Evolutionary conservation across 2,113 vertebrate genomes (phyloP).

Genomic region (Lethenteron reissneri): DNA sequence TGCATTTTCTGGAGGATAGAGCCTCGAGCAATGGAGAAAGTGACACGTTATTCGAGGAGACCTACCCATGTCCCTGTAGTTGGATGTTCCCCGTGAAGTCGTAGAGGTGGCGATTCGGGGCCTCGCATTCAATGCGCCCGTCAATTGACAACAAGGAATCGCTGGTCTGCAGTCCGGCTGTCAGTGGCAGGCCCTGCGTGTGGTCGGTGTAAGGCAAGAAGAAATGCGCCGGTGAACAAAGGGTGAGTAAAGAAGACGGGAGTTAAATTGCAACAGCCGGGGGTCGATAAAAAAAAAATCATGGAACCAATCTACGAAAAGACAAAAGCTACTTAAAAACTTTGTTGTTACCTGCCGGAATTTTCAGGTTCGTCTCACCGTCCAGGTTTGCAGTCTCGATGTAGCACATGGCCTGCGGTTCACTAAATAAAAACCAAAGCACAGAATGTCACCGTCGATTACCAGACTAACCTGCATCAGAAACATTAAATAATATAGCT

Average conservation of each 20-base stretch:
- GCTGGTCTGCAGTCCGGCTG: conserved; percentile 62
- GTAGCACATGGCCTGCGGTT: conserved; percentile 97
- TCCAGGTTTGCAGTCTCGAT: conserved; percentile 97
- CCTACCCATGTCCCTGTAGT: conserved; percentile 58
- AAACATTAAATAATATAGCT: too few relatives aligned
- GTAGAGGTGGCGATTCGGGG: conserved; percentile 82
- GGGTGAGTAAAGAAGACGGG: background rate
- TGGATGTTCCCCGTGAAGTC: conserved; percentile 93
- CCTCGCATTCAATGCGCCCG: conserved; percentile 82
- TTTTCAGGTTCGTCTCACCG: conserved; percentile 96
- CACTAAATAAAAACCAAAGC: conserved; percentile 31
- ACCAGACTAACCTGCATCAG: too few relatives aligned
- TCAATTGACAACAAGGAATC: conserved; percentile 60
- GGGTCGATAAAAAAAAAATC: background rate
- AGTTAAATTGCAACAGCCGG: background rate
- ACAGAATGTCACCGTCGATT: conserved; percentile 3
- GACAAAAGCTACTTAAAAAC: background rate
- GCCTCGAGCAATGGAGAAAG: too few relatives aligned
- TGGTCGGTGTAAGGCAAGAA: background rate
- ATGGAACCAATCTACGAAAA: background rate
- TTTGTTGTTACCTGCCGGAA: conserved; percentile 55
- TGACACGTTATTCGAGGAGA: background rate
- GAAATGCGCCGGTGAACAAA: background rate
- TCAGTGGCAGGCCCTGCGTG: conserved; percentile 56
- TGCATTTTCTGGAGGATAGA: too few relatives aligned